phyloP scores from a whole-genome alignment of 1,140 invertebrate genomes.

The Tachypleus tridentatus region DNA sequence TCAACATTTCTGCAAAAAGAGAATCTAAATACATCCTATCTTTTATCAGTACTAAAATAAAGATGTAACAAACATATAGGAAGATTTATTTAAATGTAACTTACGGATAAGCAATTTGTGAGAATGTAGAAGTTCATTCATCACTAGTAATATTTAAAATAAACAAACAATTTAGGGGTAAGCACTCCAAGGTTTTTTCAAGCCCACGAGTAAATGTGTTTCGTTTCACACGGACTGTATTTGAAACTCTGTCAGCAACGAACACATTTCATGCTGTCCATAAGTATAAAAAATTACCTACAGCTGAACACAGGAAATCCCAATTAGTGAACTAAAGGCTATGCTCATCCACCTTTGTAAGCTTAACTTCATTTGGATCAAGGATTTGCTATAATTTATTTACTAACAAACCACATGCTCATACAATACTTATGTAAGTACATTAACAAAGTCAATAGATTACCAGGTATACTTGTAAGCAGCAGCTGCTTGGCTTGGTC shows the following conservation, averaged over 20 bases:
- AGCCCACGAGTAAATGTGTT: no score
- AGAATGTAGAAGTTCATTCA: background rate
- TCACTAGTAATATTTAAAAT: background rate
- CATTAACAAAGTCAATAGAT: no score
- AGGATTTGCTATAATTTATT: no score
- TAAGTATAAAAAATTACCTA: background rate
- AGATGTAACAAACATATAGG: no score
- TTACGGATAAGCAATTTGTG: no score
- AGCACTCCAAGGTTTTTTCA: background rate
- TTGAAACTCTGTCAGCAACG: no score
- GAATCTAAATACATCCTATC: background rate
- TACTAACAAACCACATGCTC: no score
- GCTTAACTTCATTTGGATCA: no score
- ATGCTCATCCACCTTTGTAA: background rate
- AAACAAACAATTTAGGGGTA: background rate
- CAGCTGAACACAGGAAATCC: background rate
- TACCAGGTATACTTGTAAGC: conserved; percentile 34
- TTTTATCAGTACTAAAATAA: background rate
- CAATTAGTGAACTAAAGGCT: background rate
- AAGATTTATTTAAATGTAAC: no score
- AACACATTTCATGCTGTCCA: background rate
- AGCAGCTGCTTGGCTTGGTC: conserved; percentile 34
- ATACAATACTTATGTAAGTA: no score
- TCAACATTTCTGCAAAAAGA: conserved; percentile 48
- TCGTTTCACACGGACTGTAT: no score